Conservation (phyloP, 2,888 invertebrate genomes). For the Leptarthrus brevirostris region DNA sequence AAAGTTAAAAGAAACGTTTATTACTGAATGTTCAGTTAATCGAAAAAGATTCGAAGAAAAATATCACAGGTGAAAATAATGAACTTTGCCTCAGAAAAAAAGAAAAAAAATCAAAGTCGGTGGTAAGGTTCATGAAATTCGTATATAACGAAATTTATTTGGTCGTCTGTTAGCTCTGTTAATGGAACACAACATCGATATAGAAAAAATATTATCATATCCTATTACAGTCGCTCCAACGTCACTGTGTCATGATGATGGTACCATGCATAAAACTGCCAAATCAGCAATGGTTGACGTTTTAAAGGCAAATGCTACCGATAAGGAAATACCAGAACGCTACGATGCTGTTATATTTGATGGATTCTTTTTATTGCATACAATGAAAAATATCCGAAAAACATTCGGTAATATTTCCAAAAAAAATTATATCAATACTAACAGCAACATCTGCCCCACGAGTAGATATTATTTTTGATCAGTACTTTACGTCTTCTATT, state of each 20-base stretch:
- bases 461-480: no score
- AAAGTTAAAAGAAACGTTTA: no score
- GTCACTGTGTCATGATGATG: conserved; percentile 58
- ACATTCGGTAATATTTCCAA: no score
- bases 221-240: conserved; percentile 58
- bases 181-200: conserved; percentile 32
- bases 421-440: no score
- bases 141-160: conserved; percentile 58
- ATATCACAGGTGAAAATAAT: neutral
- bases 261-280: conserved; percentile 55
- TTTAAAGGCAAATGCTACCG: no score
- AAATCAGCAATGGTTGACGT: no score
- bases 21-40: neutral
- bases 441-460: no score
- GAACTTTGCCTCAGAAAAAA: neutral
- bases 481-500: no score
- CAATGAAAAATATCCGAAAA: conserved; percentile 46
- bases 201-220: conserved; percentile 57
- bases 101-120: neutral
- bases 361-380: conserved; percentile 60
- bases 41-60: neutral
- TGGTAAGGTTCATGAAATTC: conserved; percentile 55
- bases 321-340: conserved; percentile 49
- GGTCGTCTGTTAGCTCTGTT: conserved; percentile 58
- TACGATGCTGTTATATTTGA: conserved; percentile 59